Evolutionary conservation across 2,113 vertebrate genomes (phyloP), one percentile per base, ranked within the genome.

Genomic region (Ploceus nigricollis): DNA sequence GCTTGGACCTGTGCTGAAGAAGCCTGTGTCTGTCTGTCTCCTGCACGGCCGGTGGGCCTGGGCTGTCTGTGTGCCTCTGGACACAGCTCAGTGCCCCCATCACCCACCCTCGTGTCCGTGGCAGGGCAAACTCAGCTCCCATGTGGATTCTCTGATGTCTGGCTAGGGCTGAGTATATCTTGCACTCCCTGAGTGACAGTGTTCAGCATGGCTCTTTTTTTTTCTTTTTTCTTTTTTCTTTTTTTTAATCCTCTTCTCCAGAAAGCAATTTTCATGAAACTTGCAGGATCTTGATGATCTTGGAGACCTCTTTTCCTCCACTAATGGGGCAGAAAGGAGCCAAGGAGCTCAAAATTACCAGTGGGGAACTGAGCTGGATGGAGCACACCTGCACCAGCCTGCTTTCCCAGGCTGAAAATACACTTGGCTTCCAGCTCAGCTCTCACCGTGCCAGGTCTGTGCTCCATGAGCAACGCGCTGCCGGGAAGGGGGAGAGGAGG

Each of bases 301-400:
- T 6, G 7, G 90, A 73, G 66, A 39, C 33, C 17, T 84, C 53
- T 31, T 58, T 76, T 72, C 82, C 31, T 39, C 47, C 24, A 11
- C n/a, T 73, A 73, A 64, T 7, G 17, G 82, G 60, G 17, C 42
- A 70, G 44, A 77, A 63, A 89, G 66, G 42, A 93, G 60, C 27
- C 56, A 25, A 8, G 2, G 23, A 47, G 25, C 56, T 88, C 79
- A 31, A 22, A 80, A 65, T 72, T 19, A 28, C 45, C 8, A 3
- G 18, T 1, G 79, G 69, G 54, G 63, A 48, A 17, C 85, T 19
- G 90, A 86, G 75, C 68, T 88, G 47, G 50, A 90, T 66, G 90
- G 79, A 83, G 45, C 71, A 80, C 94, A 94, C 93, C 93, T 96
- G 88, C 88, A 83, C 37, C 88, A 77, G 70, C 31, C 92, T 72